Evolutionary conservation across 2,113 vertebrate species (phyloP), one percentile per base, ranked within the genome.

Genomic region (Coryphaenoides rupestris): DNA sequence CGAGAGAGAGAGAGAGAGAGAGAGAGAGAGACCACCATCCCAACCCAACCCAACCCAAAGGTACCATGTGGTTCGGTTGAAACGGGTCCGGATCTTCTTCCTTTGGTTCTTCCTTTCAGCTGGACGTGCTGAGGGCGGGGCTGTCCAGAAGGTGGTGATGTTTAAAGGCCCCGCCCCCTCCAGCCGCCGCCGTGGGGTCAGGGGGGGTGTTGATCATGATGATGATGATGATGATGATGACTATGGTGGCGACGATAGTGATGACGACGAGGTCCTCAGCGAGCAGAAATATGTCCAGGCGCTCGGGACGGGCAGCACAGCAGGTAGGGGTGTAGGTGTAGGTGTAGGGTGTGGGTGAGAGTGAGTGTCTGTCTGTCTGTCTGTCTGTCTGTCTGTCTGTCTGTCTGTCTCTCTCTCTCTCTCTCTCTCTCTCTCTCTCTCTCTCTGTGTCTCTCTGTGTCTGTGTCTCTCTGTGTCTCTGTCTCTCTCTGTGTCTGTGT

Each of bases 261-360:
- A 91, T n/a, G 62, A 62, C 40, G 78, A 89, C 2, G 92, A 92
- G 47, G 55, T 81, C 50, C 81, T 92, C 5, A 88, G 90, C 82
- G 92, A 98, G 78, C 86, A 92, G 77, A 76, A 84, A 49, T 98
- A 98, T 33, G 76, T 96, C 73, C 87, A 93, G 45, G 84, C 89
- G 69, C 84, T 99, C 22, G 94, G 92, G 67, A 58, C 78, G 65
- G 83, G 84, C 22, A 53, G 60, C 1, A 3, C 74, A 64, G 86
- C 90, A 91, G 95, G 96, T 98, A 88, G 68, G 53, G n/a, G 3
- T 22, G 4, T 63, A 10, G 4, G 19, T 28, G 46, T 26, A 6
- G 19, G 15, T 22, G 21, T 4, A 6, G 23, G 23, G 52, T 49
- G n/a, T 9, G 22, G 12, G 6, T 61, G 6, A 19, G 19, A 0